A percentile compares a stretch with the other conserved stretches of the same genome.
Evolutionary conservation across 2,888 invertebrate genomes (phyloP).

Genomic region (Meiosimyza decipiens): DNA sequence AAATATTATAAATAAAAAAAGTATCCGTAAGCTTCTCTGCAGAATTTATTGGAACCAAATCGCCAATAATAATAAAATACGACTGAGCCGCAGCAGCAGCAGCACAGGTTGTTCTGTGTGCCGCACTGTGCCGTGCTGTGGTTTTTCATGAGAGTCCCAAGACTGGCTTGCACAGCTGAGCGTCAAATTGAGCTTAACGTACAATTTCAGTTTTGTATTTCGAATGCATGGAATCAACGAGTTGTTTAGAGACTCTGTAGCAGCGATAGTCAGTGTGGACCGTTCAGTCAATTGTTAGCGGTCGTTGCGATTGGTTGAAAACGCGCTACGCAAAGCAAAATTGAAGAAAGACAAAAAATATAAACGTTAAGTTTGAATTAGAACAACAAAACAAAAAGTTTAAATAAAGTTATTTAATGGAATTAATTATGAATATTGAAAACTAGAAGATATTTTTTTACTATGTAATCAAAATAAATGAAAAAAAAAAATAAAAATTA

Average conservation of each 20-base stretch:
- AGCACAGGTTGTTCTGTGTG: background rate
- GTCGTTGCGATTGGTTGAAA: constrained; percentile 45
- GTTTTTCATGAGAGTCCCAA: background rate
- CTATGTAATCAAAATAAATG: background rate
- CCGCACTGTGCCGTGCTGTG: too few relatives aligned
- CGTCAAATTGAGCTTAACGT: background rate
- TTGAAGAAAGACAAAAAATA: background rate
- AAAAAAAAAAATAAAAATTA: background rate
- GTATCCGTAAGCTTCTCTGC: too few relatives aligned
- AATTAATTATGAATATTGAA: constrained; percentile 9
- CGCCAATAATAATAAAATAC: background rate
- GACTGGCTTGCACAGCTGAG: constrained; percentile 5
- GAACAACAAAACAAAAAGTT: background rate
- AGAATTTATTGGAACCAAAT: too few relatives aligned
- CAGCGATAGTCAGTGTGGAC: background rate
- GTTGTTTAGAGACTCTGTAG: too few relatives aligned
- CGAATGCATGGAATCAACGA: too few relatives aligned
- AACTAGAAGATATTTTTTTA: background rate
- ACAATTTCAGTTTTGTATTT: constrained; percentile 23
- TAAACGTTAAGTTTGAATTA: constrained; percentile 17
- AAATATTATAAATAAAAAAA: too few relatives aligned
- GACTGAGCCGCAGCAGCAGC: background rate
- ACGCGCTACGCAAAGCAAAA: constrained; percentile 7
- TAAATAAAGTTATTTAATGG: background rate
- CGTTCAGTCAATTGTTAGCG: constrained; percentile 46